phyloP scores from a whole-genome alignment of 1,140 invertebrate species.

The Mercenaria mercenaria region DNA sequence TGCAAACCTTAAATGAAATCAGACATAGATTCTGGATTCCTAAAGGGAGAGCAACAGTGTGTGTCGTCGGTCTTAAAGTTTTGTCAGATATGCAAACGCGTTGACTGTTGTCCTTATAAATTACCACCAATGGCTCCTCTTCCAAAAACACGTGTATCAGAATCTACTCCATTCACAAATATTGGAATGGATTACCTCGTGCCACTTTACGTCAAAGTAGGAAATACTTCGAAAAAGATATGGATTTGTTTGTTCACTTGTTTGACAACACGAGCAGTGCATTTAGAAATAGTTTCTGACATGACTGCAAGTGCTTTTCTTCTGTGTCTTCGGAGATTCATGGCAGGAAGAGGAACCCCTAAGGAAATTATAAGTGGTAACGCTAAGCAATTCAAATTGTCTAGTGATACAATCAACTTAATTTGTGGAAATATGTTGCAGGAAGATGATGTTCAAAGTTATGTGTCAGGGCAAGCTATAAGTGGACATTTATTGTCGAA shows the following conservation, averaged over 20 bases:
- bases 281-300: not conserved
- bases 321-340: not conserved
- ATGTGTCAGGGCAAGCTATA: not conserved
- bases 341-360: not conserved
- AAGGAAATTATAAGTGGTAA: conserved; percentile 26
- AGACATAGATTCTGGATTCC: conserved; percentile 30
- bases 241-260: conserved; percentile 19
- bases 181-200: conserved; percentile 15
- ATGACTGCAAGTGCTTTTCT: conserved; percentile 15
- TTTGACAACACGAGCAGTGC: not conserved
- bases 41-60: not conserved
- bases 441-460: not conserved
- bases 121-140: not conserved
- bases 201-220: not conserved
- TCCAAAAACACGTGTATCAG: not conserved
- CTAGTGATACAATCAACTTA: not conserved
- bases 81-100: not conserved
- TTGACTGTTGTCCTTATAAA: conserved; percentile 27
- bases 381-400: conserved; percentile 6
- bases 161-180: not conserved
- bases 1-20: not conserved
- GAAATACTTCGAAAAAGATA: not conserved
- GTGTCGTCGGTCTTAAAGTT: not conserved
- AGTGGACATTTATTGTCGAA: not conserved
- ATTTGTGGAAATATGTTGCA: not conserved